Evolutionary conservation across 2,888 invertebrate genomes (phyloP).

Genomic region (Drosophila flavopinicola): DNA sequence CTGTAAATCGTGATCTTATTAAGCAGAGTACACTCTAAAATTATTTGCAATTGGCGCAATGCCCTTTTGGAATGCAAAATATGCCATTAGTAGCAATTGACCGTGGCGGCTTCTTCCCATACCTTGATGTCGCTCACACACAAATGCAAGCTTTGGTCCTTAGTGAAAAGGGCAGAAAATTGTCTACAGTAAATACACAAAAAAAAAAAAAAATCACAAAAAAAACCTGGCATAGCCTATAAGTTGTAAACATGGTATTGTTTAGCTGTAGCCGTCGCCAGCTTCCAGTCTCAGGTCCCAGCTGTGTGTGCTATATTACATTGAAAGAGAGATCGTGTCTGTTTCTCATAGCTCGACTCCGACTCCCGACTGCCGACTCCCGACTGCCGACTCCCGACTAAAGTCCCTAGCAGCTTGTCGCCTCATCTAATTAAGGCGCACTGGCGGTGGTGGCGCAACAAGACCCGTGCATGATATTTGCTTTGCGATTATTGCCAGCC

Average conservation of each 20-base stretch:
- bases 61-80: slow-evolving; percentile 76
- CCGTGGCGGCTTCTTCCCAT: slow-evolving; percentile 41
- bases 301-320: slow-evolving; percentile 49
- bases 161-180: slow-evolving; percentile 36
- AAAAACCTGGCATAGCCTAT: slow-evolving; percentile 64
- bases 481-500: slow-evolving; percentile 65
- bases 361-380: slow-evolving; percentile 12
- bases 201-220: slow-evolving; percentile 1
- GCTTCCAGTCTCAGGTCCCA: slow-evolving; percentile 16
- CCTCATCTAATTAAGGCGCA: slow-evolving; percentile 78
- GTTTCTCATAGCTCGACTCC: slow-evolving; percentile 37
- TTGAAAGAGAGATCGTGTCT: slow-evolving; percentile 68
- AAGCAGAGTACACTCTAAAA: slow-evolving; percentile 62
- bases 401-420: slow-evolving; percentile 63
- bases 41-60: slow-evolving; percentile 78
- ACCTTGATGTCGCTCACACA: slow-evolving; percentile 43
- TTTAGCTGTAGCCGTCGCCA: slow-evolving; percentile 39
- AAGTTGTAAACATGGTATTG: slow-evolving; percentile 82
- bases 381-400: slow-evolving; percentile 7
- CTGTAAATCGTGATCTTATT: slow-evolving; percentile 76
- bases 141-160: slow-evolving; percentile 23
- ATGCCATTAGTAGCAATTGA: slow-evolving; percentile 73
- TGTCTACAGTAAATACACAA: slow-evolving; percentile 5
- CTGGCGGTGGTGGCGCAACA: slow-evolving; percentile 62
- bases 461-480: slow-evolving; percentile 76